A percentile compares a stretch with the other conserved stretches of the same genome.
These are phyloP conservation scores for Sebastes minor DNA, from an alignment of 2,797 vertebrate genomes.

Conservation along the genomic window DNA sequence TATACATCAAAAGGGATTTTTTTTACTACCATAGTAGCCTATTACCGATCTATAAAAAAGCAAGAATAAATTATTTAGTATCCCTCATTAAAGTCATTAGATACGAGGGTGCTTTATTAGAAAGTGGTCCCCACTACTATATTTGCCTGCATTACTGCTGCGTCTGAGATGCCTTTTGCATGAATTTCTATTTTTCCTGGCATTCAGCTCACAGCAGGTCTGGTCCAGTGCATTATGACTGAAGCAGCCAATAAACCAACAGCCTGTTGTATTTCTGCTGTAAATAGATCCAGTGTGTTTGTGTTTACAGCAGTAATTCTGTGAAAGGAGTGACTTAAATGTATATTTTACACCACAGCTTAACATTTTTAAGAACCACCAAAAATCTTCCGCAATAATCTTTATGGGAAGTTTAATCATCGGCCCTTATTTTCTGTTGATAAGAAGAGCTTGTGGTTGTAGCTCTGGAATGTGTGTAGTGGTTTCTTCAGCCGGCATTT, in stretches of 20 bases:
- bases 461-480: not conserved
- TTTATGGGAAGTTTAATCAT: not conserved
- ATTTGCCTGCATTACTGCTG: not conserved
- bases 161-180: not conserved
- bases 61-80: not conserved
- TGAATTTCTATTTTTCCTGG: not conserved
- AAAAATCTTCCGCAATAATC: not conserved
- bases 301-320: not conserved
- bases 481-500: not conserved
- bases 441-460: not conserved
- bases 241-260: slow-evolving; percentile 1
- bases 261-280: not conserved
- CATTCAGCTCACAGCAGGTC: not conserved
- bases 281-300: not conserved
- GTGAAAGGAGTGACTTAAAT: not conserved
- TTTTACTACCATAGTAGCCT: too few species aligned
- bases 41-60: not conserved
- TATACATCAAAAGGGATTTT: not conserved
- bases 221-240: not conserved
- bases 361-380: not conserved
- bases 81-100: not conserved
- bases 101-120: not conserved
- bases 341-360: not conserved
- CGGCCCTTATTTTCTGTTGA: not conserved
- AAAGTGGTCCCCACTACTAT: not conserved